Evolutionary conservation across 53 echinoderm and acorn worm species (phyloP).

Genomic region (Astropecten irregularis): DNA sequence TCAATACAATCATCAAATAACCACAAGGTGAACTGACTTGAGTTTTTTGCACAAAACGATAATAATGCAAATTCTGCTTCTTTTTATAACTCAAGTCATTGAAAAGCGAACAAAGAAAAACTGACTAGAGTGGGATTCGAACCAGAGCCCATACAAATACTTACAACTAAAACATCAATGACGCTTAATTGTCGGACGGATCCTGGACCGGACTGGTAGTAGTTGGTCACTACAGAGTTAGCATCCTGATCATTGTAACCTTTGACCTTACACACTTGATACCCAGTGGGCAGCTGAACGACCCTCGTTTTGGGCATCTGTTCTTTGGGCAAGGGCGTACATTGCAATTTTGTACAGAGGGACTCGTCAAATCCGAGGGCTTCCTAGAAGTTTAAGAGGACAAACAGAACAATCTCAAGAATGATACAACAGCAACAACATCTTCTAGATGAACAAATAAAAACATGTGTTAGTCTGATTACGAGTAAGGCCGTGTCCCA

Average conservation of each 20-base stretch:
- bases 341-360: slow-evolving; percentile 68
- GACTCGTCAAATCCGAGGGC: slow-evolving; percentile 68
- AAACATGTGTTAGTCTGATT: too few relatives aligned
- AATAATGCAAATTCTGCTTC: too few relatives aligned
- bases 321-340: slow-evolving; percentile 63
- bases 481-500: too few relatives aligned
- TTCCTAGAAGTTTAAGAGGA: slow-evolving; percentile 55
- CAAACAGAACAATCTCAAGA: neutral
- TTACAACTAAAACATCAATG: slow-evolving; percentile 78
- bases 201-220: slow-evolving; percentile 91
- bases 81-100: too few relatives aligned
- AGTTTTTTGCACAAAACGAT: too few relatives aligned
- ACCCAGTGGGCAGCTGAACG: slow-evolving; percentile 67
- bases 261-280: slow-evolving; percentile 77
- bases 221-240: slow-evolving; percentile 94
- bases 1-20: too few relatives aligned
- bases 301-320: slow-evolving; percentile 68
- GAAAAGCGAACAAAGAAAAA: too few relatives aligned
- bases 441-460: too few relatives aligned
- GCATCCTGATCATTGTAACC: slow-evolving; percentile 69
- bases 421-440: neutral
- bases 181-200: slow-evolving; percentile 64
- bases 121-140: too few relatives aligned
- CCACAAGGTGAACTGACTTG: too few relatives aligned
- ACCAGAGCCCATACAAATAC: too few relatives aligned